These are phyloP conservation scores for Perccottus glenii DNA, from an alignment of 2,113 vertebrate species.

Conservation along the genomic window DNA sequence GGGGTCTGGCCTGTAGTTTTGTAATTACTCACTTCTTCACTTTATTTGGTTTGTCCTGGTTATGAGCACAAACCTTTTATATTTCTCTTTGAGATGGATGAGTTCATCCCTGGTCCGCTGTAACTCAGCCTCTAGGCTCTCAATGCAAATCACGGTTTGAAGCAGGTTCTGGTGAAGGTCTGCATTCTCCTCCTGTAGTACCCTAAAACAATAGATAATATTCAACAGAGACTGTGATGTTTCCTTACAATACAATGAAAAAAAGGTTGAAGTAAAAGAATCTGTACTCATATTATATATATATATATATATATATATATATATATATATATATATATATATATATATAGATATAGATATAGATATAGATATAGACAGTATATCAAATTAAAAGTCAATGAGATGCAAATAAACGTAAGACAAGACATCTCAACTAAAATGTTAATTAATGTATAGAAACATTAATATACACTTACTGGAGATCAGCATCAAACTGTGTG, in stretches of 20 bases:
- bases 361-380: too few relatives aligned
- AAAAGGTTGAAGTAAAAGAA: too few relatives aligned
- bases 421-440: not conserved
- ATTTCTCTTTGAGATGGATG: constrained; percentile 73
- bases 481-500: constrained; percentile 43
- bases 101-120: constrained; percentile 76
- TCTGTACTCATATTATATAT: too few relatives aligned
- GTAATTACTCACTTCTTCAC: constrained; percentile 27
- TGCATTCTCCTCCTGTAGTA: constrained; percentile 73
- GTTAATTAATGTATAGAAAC: not conserved
- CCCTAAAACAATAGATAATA: constrained; percentile 51
- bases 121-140: constrained; percentile 76
- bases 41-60: not conserved
- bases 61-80: constrained; percentile 66
- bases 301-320: too few relatives aligned
- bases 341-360: too few relatives aligned
- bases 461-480: constrained; percentile 69
- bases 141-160: constrained; percentile 77
- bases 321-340: too few relatives aligned
- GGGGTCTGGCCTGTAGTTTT: constrained; percentile 24
- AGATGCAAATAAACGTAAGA: constrained; percentile 8
- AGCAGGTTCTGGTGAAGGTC: constrained; percentile 79
- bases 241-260: too few relatives aligned
- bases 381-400: constrained; percentile 3
- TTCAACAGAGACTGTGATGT: too few relatives aligned